These are phyloP conservation scores for Torymus texanus DNA, from an alignment of 2,888 invertebrate genomes.

Conservation along the genomic window DNA sequence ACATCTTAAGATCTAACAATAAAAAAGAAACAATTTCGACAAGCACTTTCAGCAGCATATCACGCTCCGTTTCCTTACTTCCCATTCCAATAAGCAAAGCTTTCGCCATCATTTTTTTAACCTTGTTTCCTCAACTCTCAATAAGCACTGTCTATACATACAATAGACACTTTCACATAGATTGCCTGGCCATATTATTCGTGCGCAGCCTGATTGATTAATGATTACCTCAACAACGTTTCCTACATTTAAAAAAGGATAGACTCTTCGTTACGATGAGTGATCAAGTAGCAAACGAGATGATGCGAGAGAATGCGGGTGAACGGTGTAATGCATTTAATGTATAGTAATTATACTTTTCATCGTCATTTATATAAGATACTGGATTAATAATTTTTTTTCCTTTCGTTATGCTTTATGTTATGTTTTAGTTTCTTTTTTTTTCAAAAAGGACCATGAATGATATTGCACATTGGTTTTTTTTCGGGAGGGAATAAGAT, in stretches of 20 bases:
- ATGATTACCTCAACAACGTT: conserved; percentile 56
- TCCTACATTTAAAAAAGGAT: conserved; percentile 57
- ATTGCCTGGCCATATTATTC: conserved; percentile 47
- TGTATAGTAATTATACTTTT: conserved; percentile 40
- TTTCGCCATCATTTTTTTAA: conserved; percentile 6
- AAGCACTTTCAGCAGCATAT: conserved; percentile 59
- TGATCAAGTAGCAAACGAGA: conserved; percentile 58
- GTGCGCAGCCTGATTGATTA: conserved; percentile 50
- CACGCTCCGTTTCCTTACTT: conserved; percentile 35
- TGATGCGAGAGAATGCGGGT: conserved; percentile 57
- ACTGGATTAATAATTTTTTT: conserved; percentile 51
- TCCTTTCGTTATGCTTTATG: conserved; percentile 39
- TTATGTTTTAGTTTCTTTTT: conserved; percentile 41
- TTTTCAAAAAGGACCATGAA: conserved; percentile 44
- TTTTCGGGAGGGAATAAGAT: conserved; percentile 32
- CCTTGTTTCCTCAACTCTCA: conserved; percentile 34
- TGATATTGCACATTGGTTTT: conserved; percentile 47
- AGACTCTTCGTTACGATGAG: conserved; percentile 57
- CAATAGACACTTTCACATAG: conserved; percentile 54
- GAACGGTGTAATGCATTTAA: conserved; percentile 50
- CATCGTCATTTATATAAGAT: conserved; percentile 45
- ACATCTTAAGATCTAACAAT: conserved; percentile 69
- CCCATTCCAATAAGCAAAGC: neutral
- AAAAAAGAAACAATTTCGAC: conserved; percentile 67
- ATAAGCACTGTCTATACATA: conserved; percentile 51